phyloP scores from a whole-genome alignment of 64 coral and sea anemone species.

The Stylophora pistillata region DNA sequence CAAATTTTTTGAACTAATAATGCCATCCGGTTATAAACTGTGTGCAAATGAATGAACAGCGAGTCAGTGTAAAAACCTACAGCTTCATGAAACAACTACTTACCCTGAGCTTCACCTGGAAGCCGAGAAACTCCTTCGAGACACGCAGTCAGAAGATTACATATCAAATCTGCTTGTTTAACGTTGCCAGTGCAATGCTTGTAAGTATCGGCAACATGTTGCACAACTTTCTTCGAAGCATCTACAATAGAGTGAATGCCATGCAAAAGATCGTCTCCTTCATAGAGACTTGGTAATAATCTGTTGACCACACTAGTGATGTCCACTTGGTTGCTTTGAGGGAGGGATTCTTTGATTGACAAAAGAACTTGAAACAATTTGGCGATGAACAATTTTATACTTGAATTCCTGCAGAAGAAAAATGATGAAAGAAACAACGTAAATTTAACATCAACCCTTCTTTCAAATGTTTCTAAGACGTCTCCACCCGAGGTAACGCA shows the following conservation, averaged over 20 bases:
- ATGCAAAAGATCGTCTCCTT: neutral
- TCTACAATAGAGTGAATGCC: neutral
- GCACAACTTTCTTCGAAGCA: neutral
- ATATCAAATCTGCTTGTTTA: constrained; percentile 20
- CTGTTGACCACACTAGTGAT: neutral
- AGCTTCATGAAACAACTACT: neutral
- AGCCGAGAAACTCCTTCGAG: neutral
- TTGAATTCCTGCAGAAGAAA: constrained; percentile 15
- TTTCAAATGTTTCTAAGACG: too few relatives aligned
- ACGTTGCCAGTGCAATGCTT: constrained; percentile 5
- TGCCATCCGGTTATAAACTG: too few relatives aligned
- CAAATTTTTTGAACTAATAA: too few relatives aligned
- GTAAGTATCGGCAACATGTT: neutral
- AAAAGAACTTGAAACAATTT: constrained; percentile 35
- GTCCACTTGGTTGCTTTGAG: neutral
- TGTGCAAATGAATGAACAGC: too few relatives aligned
- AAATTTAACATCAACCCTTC: neutral
- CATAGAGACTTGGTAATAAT: neutral
- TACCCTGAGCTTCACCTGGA: neutral
- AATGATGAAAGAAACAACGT: neutral
- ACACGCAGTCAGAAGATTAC: constrained; percentile 2
- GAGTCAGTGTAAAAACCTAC: neutral
- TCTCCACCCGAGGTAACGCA: too few relatives aligned
- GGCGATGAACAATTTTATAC: constrained; percentile 16
- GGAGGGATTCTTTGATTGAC: constrained; percentile 29